Base-by-base conservation (phyloP, 2,888 invertebrate species). In the Folsomia manolachei region DNA sequence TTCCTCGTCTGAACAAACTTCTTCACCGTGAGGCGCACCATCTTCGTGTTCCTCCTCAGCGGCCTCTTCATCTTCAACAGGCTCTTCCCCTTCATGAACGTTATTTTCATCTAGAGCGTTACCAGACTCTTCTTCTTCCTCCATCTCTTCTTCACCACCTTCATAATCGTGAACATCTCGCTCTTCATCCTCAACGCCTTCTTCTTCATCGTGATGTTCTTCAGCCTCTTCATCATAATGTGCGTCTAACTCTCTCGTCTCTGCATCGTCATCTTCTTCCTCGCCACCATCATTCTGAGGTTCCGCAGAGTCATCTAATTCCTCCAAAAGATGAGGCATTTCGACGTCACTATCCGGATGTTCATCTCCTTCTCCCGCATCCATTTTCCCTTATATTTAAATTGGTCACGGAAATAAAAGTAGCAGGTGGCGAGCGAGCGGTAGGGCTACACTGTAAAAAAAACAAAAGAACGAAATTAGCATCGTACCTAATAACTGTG, bases 221-320 rank as follows among this genome's bases (percentile, higher is more conserved):
- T 64, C 51, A 21, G 23, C 65, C 27, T 24, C 2, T 27, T 39
- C 24, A n/a, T 21, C 63, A 18, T 69, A 39, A 1, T 90, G 91
- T 52, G 82, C 82, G 76, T 91, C 91, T 73, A 91, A 91, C 69
- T 91, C 88, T 79, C 93, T 92, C 76, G 92, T 91, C 79, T 91
- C 91, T 11, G 91, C 92, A 1, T 92, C 73, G 18, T 70, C 92
- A 25, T 92, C 92, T 65, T 92, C 91, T 70, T 91, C 90, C 81
- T 93, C 92, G 74, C 92, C 92, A 78, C 93, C 93, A 69, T 93
- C 92, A 7, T 90, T 93, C 82, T 92, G 92, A 84, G 98, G 97
- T 84, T 98, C 98, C 19, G 97, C 96, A 39, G 4, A 4, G 14
- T 39, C 39, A 9, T 39, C 7, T 9, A 39, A 4, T 39, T 39